A percentile compares a stretch with the other conserved stretches of the same genome.
Evolutionary conservation across 2,113 vertebrate species (phyloP).

Genomic region (Pituophis catenifer): DNA sequence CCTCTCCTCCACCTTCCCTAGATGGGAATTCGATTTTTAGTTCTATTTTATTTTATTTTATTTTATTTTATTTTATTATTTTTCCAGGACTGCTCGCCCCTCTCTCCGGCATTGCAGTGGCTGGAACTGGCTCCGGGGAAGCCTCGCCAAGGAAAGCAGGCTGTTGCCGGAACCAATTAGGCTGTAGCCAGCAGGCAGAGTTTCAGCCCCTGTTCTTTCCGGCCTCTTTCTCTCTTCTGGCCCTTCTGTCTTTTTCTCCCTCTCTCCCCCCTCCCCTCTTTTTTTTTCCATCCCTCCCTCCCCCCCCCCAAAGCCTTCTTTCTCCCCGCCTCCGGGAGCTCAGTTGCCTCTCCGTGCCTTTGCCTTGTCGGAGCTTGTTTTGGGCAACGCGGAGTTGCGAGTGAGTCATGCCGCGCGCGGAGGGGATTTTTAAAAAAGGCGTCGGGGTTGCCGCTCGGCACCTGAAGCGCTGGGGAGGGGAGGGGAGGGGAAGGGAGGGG

Average conservation of each 20-base stretch:
- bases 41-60: not conserved
- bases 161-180: conserved; percentile 71
- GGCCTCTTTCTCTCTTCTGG: conserved; percentile 48
- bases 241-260: conserved; percentile 13
- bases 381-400: conserved; percentile 58
- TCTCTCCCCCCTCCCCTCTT: not conserved
- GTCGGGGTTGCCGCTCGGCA: conserved; percentile 59
- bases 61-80: too few species aligned
- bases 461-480: conserved; percentile 26
- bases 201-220: conserved; percentile 69
- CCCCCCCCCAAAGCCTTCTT: not conserved
- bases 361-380: conserved; percentile 65
- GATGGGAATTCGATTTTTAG: not conserved
- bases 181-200: conserved; percentile 68
- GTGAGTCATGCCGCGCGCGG: conserved; percentile 59
- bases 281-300: conserved; percentile 1
- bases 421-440: conserved; percentile 64
- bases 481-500: conserved; percentile 36
- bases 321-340: conserved; percentile 54
- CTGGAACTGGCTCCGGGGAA: conserved; percentile 61
- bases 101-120: conserved; percentile 48
- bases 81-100: conserved; percentile 26
- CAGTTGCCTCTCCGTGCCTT: conserved; percentile 50
- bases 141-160: conserved; percentile 67
- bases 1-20: too few species aligned